These are phyloP conservation scores for Heterotis niloticus DNA, from an alignment of 2,113 vertebrate species.

Conservation along the genomic window DNA sequence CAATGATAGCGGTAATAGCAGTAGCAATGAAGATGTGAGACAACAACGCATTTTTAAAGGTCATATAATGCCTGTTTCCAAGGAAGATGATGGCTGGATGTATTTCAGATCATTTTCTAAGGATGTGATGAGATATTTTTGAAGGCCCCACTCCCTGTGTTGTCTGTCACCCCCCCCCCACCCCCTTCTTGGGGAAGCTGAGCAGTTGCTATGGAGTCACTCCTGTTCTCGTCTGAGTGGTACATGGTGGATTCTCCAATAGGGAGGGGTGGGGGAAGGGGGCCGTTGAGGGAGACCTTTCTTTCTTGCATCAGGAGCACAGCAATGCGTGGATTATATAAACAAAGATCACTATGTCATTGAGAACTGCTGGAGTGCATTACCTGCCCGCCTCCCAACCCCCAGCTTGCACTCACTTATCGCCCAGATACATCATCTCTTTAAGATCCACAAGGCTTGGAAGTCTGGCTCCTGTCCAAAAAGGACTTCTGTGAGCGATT, in stretches of 20 bases:
- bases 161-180: background rate
- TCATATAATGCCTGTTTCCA: too few species aligned
- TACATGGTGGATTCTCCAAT: conserved; percentile 18
- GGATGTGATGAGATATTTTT: too few species aligned
- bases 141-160: background rate
- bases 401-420: too few species aligned
- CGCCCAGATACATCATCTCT: background rate
- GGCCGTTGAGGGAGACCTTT: background rate
- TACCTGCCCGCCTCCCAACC: background rate
- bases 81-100: too few species aligned
- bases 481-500: too few species aligned
- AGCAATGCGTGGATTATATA: background rate
- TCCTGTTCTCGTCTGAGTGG: conserved; percentile 3
- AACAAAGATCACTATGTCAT: too few species aligned
- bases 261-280: background rate
- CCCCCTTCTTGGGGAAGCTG: conserved; percentile 13
- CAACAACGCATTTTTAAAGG: too few species aligned
- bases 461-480: background rate
- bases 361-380: too few species aligned
- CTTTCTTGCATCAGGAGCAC: background rate
- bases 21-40: background rate
- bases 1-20: background rate
- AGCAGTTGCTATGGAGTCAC: conserved; percentile 18
- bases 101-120: too few species aligned
- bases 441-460: background rate